Evolutionary conservation across 1,140 invertebrate species (phyloP).

Genomic region (Neodiprion fabricii): DNA sequence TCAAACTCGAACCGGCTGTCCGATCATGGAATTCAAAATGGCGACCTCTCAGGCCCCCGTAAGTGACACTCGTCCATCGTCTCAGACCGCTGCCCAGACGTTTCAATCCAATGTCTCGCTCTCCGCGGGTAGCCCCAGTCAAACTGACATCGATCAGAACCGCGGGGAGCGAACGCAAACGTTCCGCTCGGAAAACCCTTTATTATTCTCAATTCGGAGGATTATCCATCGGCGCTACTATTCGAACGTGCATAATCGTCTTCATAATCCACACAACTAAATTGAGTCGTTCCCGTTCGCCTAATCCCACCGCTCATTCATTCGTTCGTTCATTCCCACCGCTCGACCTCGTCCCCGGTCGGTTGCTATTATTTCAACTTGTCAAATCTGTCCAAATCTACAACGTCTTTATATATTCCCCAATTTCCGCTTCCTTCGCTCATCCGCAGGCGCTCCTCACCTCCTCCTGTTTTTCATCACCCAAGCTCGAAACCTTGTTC

Average conservation of each 20-base stretch:
- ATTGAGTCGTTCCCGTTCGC: too few species aligned
- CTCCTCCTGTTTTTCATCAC: too few species aligned
- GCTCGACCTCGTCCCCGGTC: too few species aligned
- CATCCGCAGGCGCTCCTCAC: too few species aligned
- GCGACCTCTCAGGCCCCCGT: slow-evolving; percentile 39
- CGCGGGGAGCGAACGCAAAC: too few species aligned
- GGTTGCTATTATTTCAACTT: too few species aligned
- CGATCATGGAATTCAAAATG: slow-evolving; percentile 57
- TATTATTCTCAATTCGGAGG: background rate
- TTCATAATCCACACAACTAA: too few species aligned
- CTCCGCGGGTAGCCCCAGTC: slow-evolving; percentile 31
- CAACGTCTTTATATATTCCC: background rate
- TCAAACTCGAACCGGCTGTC: slow-evolving; percentile 54
- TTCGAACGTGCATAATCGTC: too few species aligned
- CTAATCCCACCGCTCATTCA: too few species aligned
- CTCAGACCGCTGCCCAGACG: slow-evolving; percentile 33
- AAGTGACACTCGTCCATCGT: slow-evolving; percentile 55
- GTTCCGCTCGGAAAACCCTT: background rate
- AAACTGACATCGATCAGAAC: background rate
- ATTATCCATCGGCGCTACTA: too few species aligned
- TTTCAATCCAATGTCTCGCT: slow-evolving; percentile 49
- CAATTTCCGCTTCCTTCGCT: background rate
- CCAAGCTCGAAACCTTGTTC: slow-evolving; percentile 28
- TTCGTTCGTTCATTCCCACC: too few species aligned
- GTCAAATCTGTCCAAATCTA: background rate